These are phyloP conservation scores for Thamnaconus septentrionalis DNA, from an alignment of 2,113 vertebrate genomes.

Conservation along the genomic window DNA sequence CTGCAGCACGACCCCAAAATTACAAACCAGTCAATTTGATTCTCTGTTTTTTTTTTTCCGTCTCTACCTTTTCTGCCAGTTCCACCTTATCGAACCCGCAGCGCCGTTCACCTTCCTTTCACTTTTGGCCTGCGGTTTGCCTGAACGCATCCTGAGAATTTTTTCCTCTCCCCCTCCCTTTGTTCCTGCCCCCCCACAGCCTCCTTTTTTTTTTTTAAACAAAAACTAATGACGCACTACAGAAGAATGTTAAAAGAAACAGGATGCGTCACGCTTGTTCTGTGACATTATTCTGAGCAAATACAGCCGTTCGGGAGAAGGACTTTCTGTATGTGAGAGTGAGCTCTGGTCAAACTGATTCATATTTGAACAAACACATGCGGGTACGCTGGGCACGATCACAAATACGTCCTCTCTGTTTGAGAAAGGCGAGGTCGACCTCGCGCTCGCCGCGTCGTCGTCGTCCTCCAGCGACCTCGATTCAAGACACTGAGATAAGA, in stretches of 20 bases:
- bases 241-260: conserved; percentile 8
- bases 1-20: conserved; percentile 23
- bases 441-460: too few species aligned
- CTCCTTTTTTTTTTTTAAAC: background rate
- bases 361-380: conserved; percentile 22
- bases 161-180: background rate
- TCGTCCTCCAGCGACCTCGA: too few species aligned
- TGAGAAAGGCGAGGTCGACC: conserved; percentile 42
- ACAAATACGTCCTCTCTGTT: conserved; percentile 20
- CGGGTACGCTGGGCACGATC: too few species aligned
- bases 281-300: conserved; percentile 3
- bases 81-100: too few species aligned
- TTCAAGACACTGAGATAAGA: too few species aligned
- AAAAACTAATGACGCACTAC: background rate
- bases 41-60: conserved; percentile 10
- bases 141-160: background rate
- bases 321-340: background rate
- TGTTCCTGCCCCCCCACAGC: background rate
- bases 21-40: conserved; percentile 34
- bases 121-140: conserved; percentile 11
- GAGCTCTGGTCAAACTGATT: conserved; percentile 14
- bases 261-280: background rate
- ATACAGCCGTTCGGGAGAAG: background rate
- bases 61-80: background rate
- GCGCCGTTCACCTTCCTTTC: background rate